A percentile compares a stretch with the other conserved stretches of the same genome.
Evolutionary conservation across 2,113 vertebrate genomes (phyloP).

Genomic region (Gasterosteus nipponicus): DNA sequence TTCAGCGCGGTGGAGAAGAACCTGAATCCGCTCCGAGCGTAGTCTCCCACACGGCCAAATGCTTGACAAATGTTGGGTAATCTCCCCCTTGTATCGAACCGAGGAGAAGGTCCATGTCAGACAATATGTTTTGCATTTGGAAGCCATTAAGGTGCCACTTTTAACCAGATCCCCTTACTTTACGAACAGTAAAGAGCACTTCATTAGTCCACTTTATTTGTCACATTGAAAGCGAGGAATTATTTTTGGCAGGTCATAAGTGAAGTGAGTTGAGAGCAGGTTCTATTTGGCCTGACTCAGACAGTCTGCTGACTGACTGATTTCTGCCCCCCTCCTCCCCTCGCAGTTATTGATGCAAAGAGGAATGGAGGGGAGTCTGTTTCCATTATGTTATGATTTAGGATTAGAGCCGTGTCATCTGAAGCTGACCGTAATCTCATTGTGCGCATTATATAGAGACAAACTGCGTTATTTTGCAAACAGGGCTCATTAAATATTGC

Average conservation of each 20-base stretch:
- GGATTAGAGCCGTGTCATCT: conserved; percentile 13
- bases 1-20: conserved; percentile 39
- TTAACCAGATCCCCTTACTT: conserved; percentile 47
- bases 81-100: conserved; percentile 43
- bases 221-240: conserved; percentile 63
- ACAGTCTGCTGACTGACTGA: conserved; percentile 26
- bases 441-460: conserved; percentile 13
- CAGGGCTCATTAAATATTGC: background rate
- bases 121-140: conserved; percentile 72
- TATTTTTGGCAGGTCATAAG: conserved; percentile 59
- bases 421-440: background rate
- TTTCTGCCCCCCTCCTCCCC: conserved; percentile 10
- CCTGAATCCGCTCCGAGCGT: conserved; percentile 22
- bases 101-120: conserved; percentile 22
- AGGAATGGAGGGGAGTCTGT: background rate
- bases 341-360: conserved; percentile 31
- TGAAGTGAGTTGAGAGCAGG: conserved; percentile 36
- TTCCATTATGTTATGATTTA: background rate
- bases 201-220: conserved; percentile 63
- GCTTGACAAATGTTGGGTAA: conserved; percentile 50
- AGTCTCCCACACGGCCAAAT: conserved; percentile 45
- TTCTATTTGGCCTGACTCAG: conserved; percentile 36
- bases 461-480: conserved; percentile 1
- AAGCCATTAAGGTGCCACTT: conserved; percentile 64
- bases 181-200: conserved; percentile 56